Percentiles rank a stretch among this genome's conserved stretches.
phyloP scores from a whole-genome alignment of 92 coral and sea anemone genomes.

The Virgularia gustaviana region DNA sequence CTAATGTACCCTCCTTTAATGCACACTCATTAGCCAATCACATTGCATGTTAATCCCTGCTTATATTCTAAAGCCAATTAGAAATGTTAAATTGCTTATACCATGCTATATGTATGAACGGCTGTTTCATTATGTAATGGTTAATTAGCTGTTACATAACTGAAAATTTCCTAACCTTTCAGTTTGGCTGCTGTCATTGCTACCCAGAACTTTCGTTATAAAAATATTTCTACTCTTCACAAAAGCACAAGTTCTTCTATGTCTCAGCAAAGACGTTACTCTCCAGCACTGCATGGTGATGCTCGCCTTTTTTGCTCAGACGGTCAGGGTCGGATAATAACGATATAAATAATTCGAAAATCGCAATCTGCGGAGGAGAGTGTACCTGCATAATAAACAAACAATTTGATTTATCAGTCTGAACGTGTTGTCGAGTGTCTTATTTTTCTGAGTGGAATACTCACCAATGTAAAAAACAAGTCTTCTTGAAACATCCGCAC shows the following conservation, averaged over 20 bases:
- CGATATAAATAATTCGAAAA: neutral
- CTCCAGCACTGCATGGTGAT: neutral
- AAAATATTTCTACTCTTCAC: neutral
- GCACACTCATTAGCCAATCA: too few species aligned
- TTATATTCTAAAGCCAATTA: too few species aligned
- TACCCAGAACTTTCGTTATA: neutral
- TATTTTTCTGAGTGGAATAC: too few species aligned
- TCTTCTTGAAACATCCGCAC: too few species aligned
- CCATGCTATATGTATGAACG: too few species aligned
- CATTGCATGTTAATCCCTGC: too few species aligned
- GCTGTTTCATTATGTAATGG: too few species aligned
- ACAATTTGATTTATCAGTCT: neutral
- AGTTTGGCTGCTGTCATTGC: neutral
- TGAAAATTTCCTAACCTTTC: conserved; percentile 5
- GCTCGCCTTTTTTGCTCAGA: neutral
- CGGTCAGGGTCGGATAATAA: neutral
- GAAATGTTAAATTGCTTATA: too few species aligned
- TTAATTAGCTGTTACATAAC: too few species aligned
- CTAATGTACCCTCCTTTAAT: too few species aligned
- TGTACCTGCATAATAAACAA: neutral
- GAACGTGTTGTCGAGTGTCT: neutral
- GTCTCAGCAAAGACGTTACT: neutral
- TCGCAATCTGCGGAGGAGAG: too few species aligned
- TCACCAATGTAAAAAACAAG: too few species aligned
- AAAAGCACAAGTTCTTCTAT: neutral